Conservation (phyloP, 2,113 vertebrate genomes). For the Chlorocebus sabaeus region DNA sequence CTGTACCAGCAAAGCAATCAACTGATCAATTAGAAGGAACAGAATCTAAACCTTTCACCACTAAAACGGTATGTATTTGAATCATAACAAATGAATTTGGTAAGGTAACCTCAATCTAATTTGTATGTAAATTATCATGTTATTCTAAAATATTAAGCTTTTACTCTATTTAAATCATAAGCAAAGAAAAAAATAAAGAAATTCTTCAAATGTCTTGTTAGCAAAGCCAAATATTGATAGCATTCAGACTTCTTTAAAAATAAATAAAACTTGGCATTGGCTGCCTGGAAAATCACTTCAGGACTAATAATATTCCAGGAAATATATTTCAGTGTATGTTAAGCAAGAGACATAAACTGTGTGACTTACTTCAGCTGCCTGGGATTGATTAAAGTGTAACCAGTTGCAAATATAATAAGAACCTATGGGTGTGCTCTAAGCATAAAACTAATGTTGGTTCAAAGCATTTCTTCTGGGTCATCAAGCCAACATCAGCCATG, state of each 20-base stretch:
- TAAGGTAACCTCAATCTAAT: neutral
- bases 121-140: neutral
- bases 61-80: neutral
- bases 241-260: neutral
- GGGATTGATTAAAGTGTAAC: neutral
- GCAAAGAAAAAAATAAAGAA: neutral
- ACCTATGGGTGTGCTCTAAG: neutral
- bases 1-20: neutral
- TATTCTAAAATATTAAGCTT: neutral
- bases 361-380: neutral
- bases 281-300: neutral
- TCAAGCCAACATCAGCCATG: neutral
- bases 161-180: neutral
- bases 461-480: neutral
- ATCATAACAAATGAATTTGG: neutral
- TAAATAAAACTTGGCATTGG: neutral
- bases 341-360: neutral
- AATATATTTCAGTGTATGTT: neutral
- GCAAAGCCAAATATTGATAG: neutral
- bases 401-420: neutral
- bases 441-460: neutral
- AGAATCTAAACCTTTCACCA: neutral
- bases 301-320: neutral
- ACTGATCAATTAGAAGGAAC: neutral
- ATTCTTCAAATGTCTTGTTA: neutral